Percentiles rank a stretch among this genome's conserved stretches.
These are phyloP conservation scores for Bujurquina vittata DNA, from an alignment of 2,113 vertebrate genomes.

Conservation along the genomic window DNA sequence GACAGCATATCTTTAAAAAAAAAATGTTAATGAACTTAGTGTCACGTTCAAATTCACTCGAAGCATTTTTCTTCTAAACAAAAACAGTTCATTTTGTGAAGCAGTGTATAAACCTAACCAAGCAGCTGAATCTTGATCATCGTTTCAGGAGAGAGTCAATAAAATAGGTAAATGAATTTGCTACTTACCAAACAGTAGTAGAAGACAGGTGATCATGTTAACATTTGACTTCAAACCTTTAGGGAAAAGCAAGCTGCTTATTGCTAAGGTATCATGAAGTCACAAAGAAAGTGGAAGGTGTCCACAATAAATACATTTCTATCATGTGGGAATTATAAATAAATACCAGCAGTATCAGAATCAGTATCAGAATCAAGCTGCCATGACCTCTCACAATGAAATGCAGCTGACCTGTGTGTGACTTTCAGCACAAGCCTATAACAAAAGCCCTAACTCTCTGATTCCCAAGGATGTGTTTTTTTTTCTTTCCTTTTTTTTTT, in stretches of 20 bases:
- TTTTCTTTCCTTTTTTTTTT: not conserved
- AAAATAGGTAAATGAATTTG: not conserved
- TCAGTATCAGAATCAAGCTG: conserved; percentile 3
- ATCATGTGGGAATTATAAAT: not conserved
- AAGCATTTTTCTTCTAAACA: too few relatives aligned
- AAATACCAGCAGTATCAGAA: not conserved
- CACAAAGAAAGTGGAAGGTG: not conserved
- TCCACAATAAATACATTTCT: not conserved
- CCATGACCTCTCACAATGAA: conserved; percentile 23
- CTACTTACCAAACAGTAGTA: too few relatives aligned
- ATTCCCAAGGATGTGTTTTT: conserved; percentile 5
- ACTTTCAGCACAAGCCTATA: conserved; percentile 50
- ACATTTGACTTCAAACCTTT: not conserved
- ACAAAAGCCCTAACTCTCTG: conserved; percentile 54
- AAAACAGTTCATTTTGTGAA: too few relatives aligned
- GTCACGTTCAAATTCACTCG: too few relatives aligned
- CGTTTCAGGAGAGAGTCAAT: too few relatives aligned
- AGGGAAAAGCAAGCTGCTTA: not conserved
- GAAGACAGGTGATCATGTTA: not conserved
- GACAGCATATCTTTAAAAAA: too few relatives aligned
- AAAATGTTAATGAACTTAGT: too few relatives aligned
- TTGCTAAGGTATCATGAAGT: not conserved
- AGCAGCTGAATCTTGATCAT: too few relatives aligned
- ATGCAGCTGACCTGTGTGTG: conserved; percentile 56
- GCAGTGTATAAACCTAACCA: too few relatives aligned